These are phyloP conservation scores for Drepana falcataria DNA, from an alignment of 2,888 invertebrate species.

Conservation along the genomic window DNA sequence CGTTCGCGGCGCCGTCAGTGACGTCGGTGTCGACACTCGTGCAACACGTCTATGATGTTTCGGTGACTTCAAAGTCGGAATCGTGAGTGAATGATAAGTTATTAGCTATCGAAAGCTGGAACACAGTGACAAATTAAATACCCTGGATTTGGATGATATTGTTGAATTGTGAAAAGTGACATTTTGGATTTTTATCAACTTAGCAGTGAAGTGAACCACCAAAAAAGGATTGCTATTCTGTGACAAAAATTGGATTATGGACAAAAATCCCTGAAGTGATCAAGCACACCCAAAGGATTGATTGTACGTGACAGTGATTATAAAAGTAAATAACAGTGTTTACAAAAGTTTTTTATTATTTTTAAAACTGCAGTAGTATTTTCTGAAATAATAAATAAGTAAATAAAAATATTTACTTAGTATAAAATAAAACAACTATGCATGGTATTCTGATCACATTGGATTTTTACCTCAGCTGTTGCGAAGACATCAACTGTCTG, in stretches of 20 bases:
- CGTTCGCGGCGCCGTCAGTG: conserved; percentile 72
- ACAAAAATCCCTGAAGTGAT: conserved; percentile 44
- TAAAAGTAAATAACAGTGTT: conserved; percentile 49
- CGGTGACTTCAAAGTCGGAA: conserved; percentile 73
- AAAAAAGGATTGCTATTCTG: conserved; percentile 62
- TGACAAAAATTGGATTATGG: conserved; percentile 61
- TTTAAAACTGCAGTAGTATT: too few species aligned
- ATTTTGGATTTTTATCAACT: conserved; percentile 52
- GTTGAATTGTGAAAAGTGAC: conserved; percentile 65
- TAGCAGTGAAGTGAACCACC: conserved; percentile 68
- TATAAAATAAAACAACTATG: conserved; percentile 29
- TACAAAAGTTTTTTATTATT: conserved; percentile 23
- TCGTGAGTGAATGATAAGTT: conserved; percentile 72
- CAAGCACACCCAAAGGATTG: conserved; percentile 24
- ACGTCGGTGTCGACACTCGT: conserved; percentile 76
- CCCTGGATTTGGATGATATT: conserved; percentile 69
- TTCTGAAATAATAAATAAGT: too few species aligned
- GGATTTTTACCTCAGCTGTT: conserved; percentile 57
- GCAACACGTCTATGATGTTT: conserved; percentile 77
- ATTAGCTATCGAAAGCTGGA: conserved; percentile 82
- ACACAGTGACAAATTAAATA: conserved; percentile 81
- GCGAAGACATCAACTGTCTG: conserved; percentile 17
- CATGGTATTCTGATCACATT: conserved; percentile 36
- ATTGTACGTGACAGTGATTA: conserved; percentile 48
- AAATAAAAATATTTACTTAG: too few species aligned